Percentiles rank a stretch among this genome's conserved stretches.
phyloP scores from a whole-genome alignment of 2,113 vertebrate genomes.

The Rhinolophus sinicus region DNA sequence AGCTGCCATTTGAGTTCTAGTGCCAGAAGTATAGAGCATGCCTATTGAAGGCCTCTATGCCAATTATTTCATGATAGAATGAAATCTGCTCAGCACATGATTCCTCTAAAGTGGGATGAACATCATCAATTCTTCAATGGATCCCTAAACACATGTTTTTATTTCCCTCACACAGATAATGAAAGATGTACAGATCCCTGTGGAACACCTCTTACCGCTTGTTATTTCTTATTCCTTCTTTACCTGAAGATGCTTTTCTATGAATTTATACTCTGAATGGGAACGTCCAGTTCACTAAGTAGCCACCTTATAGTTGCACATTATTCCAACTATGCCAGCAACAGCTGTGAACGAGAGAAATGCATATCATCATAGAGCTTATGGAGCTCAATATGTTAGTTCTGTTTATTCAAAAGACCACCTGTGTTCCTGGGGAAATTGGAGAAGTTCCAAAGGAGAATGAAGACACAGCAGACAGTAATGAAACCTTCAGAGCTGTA shows the following conservation, averaged over 20 bases:
- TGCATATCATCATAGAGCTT: constrained; percentile 72
- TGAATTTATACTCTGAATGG: constrained; percentile 31
- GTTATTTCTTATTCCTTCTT: constrained; percentile 46
- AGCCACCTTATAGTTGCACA: constrained; percentile 49
- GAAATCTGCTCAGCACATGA: not conserved
- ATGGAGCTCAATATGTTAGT: constrained; percentile 76
- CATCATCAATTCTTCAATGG: constrained; percentile 23
- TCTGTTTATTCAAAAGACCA: constrained; percentile 86
- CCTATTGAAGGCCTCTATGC: not conserved
- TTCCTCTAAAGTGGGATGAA: not conserved
- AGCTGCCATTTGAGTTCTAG: not conserved
- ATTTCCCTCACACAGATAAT: constrained; percentile 44
- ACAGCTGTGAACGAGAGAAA: constrained; percentile 84
- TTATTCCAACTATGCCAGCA: constrained; percentile 75
- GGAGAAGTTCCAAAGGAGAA: constrained; percentile 84
- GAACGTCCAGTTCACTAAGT: constrained; percentile 60
- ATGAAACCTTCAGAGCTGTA: constrained; percentile 72
- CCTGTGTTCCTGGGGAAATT: constrained; percentile 85
- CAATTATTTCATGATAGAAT: constrained; percentile 47
- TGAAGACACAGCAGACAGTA: constrained; percentile 82
- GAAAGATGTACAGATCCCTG: not conserved
- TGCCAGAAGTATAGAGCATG: not conserved
- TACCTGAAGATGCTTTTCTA: constrained; percentile 59
- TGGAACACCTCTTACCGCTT: not conserved
- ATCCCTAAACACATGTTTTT: constrained; percentile 53